Conservation (phyloP, 2,888 invertebrate genomes). For the Ophioninae sp. region DNA sequence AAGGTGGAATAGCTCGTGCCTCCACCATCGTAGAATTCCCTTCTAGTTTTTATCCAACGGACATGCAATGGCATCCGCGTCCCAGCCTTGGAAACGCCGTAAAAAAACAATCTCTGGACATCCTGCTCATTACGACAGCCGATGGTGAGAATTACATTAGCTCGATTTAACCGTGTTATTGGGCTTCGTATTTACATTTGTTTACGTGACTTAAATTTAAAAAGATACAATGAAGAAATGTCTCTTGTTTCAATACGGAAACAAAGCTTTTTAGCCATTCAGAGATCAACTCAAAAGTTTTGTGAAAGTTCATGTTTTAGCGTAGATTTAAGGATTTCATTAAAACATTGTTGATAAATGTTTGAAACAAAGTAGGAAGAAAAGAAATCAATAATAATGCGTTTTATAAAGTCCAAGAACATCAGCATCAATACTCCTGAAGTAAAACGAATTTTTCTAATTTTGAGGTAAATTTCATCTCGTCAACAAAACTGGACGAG, state of each 20-base stretch:
- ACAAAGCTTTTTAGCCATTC: too few relatives aligned
- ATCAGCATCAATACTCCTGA: background rate
- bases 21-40: slow-evolving; percentile 89
- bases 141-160: slow-evolving; percentile 85
- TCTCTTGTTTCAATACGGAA: too few relatives aligned
- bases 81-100: slow-evolving; percentile 81
- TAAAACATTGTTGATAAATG: background rate
- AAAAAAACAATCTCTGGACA: slow-evolving; percentile 87
- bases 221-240: too few relatives aligned
- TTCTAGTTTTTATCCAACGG: slow-evolving; percentile 92
- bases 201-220: too few relatives aligned
- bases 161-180: slow-evolving; percentile 1
- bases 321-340: background rate
- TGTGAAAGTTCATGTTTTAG: too few relatives aligned
- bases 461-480: slow-evolving; percentile 90
- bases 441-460: background rate
- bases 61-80: slow-evolving; percentile 94
- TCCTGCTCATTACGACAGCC: slow-evolving; percentile 92
- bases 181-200: too few relatives aligned
- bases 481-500: slow-evolving; percentile 92
- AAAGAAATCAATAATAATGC: background rate
- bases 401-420: background rate
- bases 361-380: background rate
- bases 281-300: too few relatives aligned
- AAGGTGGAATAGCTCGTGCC: slow-evolving; percentile 86